Evolutionary conservation across 2,113 vertebrate species (phyloP).

Genomic region (Odontophorus gujanensis): DNA sequence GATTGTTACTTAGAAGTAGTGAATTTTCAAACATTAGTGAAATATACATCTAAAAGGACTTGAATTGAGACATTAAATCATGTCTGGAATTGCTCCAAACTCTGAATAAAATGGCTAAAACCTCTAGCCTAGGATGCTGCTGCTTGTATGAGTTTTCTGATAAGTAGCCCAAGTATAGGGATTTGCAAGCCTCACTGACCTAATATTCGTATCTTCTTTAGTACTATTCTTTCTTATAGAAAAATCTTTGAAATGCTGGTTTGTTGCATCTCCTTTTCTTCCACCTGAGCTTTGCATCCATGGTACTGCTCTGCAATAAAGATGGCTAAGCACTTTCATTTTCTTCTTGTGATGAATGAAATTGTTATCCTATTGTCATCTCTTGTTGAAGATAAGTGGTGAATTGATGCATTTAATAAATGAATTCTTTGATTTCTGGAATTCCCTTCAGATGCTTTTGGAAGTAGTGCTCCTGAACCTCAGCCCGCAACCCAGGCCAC

Average conservation of each 20-base stretch:
- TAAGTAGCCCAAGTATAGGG: not conserved
- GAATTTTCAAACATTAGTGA: not conserved
- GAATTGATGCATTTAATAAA: conserved; percentile 28
- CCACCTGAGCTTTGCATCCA: not conserved
- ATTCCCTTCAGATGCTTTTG: conserved; percentile 89
- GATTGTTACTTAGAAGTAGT: not conserved
- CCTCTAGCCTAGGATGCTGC: not conserved
- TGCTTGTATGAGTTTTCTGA: not conserved
- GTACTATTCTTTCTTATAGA: not conserved
- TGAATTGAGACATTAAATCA: not conserved
- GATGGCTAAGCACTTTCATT: not conserved
- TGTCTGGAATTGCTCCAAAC: not conserved
- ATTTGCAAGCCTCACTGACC: too few relatives aligned
- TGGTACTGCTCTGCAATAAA: not conserved
- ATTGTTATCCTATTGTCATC: not conserved
- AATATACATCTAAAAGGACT: not conserved
- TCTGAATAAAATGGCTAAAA: not conserved
- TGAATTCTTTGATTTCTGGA: conserved; percentile 72
- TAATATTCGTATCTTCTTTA: not conserved
- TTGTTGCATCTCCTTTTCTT: conserved; percentile 9
- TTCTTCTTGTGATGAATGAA: not conserved
- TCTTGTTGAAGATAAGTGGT: not conserved
- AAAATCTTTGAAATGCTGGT: not conserved
- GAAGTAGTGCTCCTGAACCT: conserved; percentile 82
- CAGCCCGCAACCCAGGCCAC: conserved; percentile 84